Evolutionary conservation across 1,140 invertebrate species (phyloP).

Genomic region (Apocrypta bakeri): DNA sequence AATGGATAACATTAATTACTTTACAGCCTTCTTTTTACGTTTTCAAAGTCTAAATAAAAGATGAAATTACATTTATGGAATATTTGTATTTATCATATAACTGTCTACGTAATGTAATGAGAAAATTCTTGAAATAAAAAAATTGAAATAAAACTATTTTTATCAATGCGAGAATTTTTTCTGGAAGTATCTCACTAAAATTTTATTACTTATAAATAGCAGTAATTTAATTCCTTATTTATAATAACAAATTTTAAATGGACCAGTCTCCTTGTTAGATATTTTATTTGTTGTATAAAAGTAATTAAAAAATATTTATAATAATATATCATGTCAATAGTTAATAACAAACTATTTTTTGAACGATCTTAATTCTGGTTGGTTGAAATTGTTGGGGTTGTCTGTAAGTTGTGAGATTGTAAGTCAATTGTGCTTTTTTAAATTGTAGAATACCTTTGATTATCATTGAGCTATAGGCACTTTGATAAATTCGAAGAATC

Average conservation of each 20-base stretch:
- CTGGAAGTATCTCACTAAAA: background rate
- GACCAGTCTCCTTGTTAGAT: background rate
- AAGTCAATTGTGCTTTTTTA: slow-evolving; percentile 29
- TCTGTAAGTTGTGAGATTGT: background rate
- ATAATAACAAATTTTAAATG: background rate
- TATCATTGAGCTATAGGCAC: slow-evolving; percentile 33
- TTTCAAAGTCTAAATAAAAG: background rate
- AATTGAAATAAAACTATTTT: no score
- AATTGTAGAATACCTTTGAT: slow-evolving; percentile 24
- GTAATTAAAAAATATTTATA: background rate
- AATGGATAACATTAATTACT: background rate
- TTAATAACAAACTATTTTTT: no score
- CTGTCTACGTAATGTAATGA: background rate
- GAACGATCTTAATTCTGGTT: slow-evolving; percentile 31
- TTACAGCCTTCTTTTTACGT: background rate
- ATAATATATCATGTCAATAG: background rate
- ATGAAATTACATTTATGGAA: background rate
- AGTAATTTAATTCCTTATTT: background rate
- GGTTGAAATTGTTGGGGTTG: background rate
- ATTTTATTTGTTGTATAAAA: background rate
- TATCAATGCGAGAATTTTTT: background rate
- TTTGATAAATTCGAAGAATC: slow-evolving; percentile 30
- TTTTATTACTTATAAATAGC: background rate
- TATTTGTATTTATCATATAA: background rate
- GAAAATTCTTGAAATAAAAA: background rate